These are phyloP conservation scores for Lepidurus apus DNA, from an alignment of 1,140 invertebrate genomes.

Conservation along the genomic window DNA sequence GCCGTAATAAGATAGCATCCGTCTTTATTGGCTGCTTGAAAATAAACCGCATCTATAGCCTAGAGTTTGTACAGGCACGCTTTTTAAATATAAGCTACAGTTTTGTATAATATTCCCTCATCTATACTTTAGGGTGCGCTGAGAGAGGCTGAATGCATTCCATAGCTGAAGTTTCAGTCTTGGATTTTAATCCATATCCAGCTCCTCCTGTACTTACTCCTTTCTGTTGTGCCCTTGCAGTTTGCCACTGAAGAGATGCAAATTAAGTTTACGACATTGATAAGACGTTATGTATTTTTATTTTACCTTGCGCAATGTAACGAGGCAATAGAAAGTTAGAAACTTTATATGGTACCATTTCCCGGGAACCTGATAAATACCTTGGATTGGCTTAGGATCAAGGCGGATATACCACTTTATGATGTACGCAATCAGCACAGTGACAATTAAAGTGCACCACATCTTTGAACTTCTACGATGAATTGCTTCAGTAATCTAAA, in stretches of 20 bases:
- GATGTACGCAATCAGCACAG: slow-evolving; percentile 17
- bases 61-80: slow-evolving; percentile 39
- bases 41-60: slow-evolving; percentile 59
- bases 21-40: slow-evolving; percentile 50
- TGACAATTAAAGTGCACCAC: neutral
- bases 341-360: slow-evolving; percentile 61
- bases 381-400: slow-evolving; percentile 51
- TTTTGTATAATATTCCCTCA: neutral
- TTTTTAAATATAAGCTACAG: neutral
- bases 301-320: slow-evolving; percentile 53
- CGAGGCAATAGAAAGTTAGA: slow-evolving; percentile 49
- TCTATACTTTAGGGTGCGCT: slow-evolving; percentile 46
- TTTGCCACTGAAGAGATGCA: slow-evolving; percentile 30
- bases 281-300: neutral
- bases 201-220: slow-evolving; percentile 40
- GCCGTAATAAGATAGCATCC: slow-evolving; percentile 51
- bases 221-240: slow-evolving; percentile 30
- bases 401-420: slow-evolving; percentile 28
- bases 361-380: slow-evolving; percentile 54
- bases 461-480: slow-evolving; percentile 16
- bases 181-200: slow-evolving; percentile 49
- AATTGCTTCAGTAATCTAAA: neutral
- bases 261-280: neutral
- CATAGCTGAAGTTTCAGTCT: slow-evolving; percentile 48
- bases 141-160: slow-evolving; percentile 56